Conservation (phyloP, 2,797 vertebrate genomes). For the Propithecus deckenii region DNA sequence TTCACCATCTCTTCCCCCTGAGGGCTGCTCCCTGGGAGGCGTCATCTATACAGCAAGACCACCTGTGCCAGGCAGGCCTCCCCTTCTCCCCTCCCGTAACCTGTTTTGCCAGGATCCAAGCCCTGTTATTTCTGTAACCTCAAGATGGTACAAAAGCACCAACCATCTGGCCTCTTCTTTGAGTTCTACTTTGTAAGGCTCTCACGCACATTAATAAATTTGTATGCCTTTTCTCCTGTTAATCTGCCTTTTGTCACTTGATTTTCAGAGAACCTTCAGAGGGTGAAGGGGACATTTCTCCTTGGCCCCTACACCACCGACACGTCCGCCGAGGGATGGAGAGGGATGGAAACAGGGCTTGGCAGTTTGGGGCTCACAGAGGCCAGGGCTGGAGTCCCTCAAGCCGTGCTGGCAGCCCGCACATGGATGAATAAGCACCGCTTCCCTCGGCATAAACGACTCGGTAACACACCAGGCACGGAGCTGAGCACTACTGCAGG, state of each 20-base stretch:
- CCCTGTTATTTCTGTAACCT: not conserved
- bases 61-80: not conserved
- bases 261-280: not conserved
- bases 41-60: not conserved
- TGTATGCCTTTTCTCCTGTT: not conserved
- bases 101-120: not conserved
- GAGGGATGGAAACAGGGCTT: not conserved
- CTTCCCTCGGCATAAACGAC: fast-evolving
- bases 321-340: not conserved
- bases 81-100: not conserved
- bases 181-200: not conserved
- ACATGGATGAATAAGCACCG: too few species aligned
- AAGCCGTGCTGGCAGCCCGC: fast-evolving
- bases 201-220: not conserved
- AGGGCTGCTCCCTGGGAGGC: not conserved
- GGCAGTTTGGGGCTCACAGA: fast-evolving
- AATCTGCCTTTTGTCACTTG: not conserved
- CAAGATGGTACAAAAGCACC: not conserved
- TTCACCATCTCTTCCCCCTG: not conserved
- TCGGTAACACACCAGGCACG: not conserved
- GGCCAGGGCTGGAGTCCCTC: not conserved
- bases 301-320: not conserved
- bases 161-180: not conserved
- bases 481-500: fast-evolving
- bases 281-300: not conserved